These are phyloP conservation scores for Lucilia sericata DNA, from an alignment of 1,140 invertebrate genomes.

Conservation along the genomic window DNA sequence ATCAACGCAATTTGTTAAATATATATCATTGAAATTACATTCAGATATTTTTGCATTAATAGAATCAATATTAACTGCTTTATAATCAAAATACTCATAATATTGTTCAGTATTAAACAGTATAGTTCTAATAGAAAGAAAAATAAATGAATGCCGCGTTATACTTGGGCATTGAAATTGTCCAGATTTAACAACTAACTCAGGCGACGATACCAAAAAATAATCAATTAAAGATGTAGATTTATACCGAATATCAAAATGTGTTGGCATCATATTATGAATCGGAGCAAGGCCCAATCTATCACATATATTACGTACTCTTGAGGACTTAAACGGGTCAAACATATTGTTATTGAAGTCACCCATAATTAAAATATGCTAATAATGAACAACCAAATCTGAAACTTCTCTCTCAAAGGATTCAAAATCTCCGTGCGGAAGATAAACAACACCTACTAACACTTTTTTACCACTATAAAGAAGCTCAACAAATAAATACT, in stretches of 20 bases:
- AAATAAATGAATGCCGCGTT: slow-evolving; percentile 2
- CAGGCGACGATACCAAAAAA: not conserved
- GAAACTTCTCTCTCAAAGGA: not conserved
- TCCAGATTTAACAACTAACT: not conserved
- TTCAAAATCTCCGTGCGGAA: not conserved
- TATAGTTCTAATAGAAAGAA: not conserved
- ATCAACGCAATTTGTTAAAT: not conserved
- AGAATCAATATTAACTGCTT: not conserved
- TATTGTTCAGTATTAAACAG: not conserved
- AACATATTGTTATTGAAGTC: not conserved
- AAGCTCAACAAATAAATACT: not conserved
- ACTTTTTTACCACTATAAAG: not conserved
- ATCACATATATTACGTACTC: not conserved
- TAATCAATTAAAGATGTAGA: slow-evolving; percentile 2
- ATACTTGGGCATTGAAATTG: not conserved
- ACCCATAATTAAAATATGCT: not conserved
- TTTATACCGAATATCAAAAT: not conserved
- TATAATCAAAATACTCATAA: slow-evolving; percentile 1
- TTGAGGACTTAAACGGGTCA: not conserved
- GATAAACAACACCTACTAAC: not conserved
- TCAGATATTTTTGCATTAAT: not conserved
- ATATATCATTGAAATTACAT: not conserved
- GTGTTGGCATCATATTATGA: not conserved
- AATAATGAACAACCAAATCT: not conserved
- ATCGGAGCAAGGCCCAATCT: not conserved